Conservation (phyloP, 2,797 vertebrate species). For the Esox masquinongy region DNA sequence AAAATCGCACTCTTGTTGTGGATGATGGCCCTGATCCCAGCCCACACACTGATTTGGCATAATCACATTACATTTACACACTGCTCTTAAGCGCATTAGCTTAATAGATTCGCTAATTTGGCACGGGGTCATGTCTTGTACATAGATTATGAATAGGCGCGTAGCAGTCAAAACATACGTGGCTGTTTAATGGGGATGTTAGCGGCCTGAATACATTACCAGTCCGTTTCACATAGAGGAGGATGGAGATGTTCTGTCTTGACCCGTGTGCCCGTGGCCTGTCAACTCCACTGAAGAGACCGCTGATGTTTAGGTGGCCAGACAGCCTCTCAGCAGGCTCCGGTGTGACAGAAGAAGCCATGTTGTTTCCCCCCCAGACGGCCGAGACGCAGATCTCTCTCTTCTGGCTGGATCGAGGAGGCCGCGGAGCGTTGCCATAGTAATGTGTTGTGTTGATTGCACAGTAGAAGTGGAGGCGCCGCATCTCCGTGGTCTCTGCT, state of each 20-base stretch:
- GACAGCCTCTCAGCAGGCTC: background rate
- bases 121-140: background rate
- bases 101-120: too few relatives aligned
- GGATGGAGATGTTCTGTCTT: background rate
- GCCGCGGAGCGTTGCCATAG: background rate
- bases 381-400: too few relatives aligned
- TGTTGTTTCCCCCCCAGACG: too few relatives aligned
- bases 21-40: background rate
- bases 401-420: too few relatives aligned
- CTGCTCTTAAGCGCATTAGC: background rate
- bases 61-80: background rate
- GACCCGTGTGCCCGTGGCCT: background rate
- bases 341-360: background rate
- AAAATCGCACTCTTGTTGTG: background rate
- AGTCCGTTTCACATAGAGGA: background rate
- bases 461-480: too few relatives aligned
- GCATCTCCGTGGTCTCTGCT: too few relatives aligned
- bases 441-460: too few relatives aligned
- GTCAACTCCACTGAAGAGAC: background rate
- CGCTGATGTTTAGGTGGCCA: slow-evolving; percentile 16
- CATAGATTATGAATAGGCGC: background rate
- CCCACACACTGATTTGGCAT: background rate
- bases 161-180: background rate
- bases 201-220: background rate
- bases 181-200: background rate